phyloP scores from a whole-genome alignment of 2,113 vertebrate species.

The Stegostoma tigrinum region DNA sequence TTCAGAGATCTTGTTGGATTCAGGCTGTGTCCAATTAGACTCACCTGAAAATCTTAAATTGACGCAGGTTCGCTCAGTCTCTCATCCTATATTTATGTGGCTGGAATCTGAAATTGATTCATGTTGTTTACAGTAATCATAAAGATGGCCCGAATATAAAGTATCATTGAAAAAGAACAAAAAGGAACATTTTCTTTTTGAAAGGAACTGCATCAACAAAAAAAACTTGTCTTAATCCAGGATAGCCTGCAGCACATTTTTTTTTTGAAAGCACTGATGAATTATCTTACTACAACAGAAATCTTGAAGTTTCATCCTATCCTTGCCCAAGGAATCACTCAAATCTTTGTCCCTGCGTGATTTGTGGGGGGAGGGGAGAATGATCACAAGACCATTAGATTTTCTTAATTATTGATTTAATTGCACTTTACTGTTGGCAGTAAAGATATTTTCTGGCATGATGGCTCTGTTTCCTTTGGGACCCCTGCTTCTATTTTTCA shows the following conservation, averaged over 20 bases:
- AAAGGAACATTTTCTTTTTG: neutral
- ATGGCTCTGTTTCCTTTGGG: neutral
- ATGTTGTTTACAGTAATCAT: neutral
- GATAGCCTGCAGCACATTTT: neutral
- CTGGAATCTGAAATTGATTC: neutral
- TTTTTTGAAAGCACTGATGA: neutral
- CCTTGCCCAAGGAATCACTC: neutral
- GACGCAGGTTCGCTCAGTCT: neutral
- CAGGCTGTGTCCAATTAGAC: neutral
- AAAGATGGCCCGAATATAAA: neutral
- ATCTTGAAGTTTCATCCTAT: neutral
- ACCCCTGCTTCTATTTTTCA: neutral
- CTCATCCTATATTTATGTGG: neutral
- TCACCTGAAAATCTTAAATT: neutral
- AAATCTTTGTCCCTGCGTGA: neutral
- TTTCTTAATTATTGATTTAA: neutral
- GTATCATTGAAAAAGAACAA: neutral
- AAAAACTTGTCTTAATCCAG: neutral
- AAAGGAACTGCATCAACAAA: neutral
- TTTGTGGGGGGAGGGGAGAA: neutral
- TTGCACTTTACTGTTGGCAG: neutral
- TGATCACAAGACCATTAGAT: neutral
- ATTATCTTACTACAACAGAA: neutral
- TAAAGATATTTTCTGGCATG: neutral
- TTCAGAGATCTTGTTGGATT: neutral